Percentiles rank a stretch among this genome's conserved stretches.
These are phyloP conservation scores for Pelusios castaneus DNA, from an alignment of 2,113 vertebrate genomes.

Conservation along the genomic window DNA sequence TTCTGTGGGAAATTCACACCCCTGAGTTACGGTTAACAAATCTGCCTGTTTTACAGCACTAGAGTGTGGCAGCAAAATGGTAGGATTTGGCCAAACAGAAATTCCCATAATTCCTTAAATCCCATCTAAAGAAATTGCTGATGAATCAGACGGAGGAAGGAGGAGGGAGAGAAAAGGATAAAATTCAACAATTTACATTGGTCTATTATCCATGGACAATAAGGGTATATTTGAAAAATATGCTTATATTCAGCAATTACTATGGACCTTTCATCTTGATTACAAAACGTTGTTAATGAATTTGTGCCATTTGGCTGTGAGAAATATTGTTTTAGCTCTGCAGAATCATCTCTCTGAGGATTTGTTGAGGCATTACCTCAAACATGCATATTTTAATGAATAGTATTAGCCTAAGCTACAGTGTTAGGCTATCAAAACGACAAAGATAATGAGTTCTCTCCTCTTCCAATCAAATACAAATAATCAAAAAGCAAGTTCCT, in stretches of 20 bases:
- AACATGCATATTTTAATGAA: constrained; percentile 64
- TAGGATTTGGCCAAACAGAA: neutral
- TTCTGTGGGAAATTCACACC: neutral
- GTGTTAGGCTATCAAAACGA: constrained; percentile 34
- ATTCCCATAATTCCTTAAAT: constrained; percentile 19
- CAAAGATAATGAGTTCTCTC: constrained; percentile 50
- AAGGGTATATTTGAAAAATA: neutral
- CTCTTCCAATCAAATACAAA: constrained; percentile 37
- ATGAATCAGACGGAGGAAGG: constrained; percentile 45
- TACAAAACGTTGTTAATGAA: constrained; percentile 29
- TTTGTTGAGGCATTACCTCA: constrained; percentile 60
- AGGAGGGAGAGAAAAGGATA: neutral
- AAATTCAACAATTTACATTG: neutral
- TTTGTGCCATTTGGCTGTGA: constrained; percentile 40
- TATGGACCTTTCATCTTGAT: constrained; percentile 51
- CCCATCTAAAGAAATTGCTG: constrained; percentile 14
- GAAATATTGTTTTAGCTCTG: constrained; percentile 18
- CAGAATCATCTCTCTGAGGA: neutral
- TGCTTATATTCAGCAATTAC: constrained; percentile 29
- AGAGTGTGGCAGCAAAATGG: neutral
- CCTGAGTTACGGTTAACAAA: neutral
- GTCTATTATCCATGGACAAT: constrained; percentile 17
- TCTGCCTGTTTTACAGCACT: neutral
- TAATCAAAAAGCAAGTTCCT: constrained; percentile 9
- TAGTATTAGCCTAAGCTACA: constrained; percentile 8